These are phyloP conservation scores for Cyclura pinguis DNA, from an alignment of 2,797 vertebrate species.

Conservation along the genomic window DNA sequence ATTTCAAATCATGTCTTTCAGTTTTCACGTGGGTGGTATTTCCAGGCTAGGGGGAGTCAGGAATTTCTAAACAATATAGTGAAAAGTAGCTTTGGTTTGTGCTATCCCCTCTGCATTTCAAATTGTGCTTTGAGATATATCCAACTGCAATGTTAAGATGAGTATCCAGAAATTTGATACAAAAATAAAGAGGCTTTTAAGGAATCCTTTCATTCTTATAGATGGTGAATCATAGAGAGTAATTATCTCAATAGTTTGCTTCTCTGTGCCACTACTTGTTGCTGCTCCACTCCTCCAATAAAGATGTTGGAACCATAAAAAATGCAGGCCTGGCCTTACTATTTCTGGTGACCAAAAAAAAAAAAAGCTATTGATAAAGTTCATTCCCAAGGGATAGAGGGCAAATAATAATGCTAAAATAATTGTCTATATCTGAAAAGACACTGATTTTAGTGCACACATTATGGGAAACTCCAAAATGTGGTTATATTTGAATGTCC, in stretches of 20 bases:
- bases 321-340: constrained; percentile 34
- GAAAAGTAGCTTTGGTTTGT: constrained; percentile 52
- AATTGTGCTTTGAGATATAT: constrained; percentile 54
- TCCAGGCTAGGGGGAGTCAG: constrained; percentile 55
- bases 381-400: constrained; percentile 14
- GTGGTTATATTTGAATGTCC: not conserved
- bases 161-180: constrained; percentile 27
- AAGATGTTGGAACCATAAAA: constrained; percentile 30
- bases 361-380: constrained; percentile 19
- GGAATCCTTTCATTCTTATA: constrained; percentile 41
- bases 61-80: constrained; percentile 44
- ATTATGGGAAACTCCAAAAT: not conserved
- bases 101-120: not conserved
- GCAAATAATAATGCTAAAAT: constrained; percentile 44
- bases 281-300: not conserved
- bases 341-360: not conserved
- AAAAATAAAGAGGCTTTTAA: constrained; percentile 38
- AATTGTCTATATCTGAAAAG: constrained; percentile 37
- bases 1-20: constrained; percentile 52
- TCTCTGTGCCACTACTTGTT: constrained; percentile 8
- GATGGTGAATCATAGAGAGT: constrained; percentile 31
- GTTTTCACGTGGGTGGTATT: constrained; percentile 61
- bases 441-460: constrained; percentile 11
- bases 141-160: constrained; percentile 14
- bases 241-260: constrained; percentile 36